These are phyloP conservation scores for Eucera pruinosa DNA, from an alignment of 2,888 invertebrate species.

Conservation along the genomic window DNA sequence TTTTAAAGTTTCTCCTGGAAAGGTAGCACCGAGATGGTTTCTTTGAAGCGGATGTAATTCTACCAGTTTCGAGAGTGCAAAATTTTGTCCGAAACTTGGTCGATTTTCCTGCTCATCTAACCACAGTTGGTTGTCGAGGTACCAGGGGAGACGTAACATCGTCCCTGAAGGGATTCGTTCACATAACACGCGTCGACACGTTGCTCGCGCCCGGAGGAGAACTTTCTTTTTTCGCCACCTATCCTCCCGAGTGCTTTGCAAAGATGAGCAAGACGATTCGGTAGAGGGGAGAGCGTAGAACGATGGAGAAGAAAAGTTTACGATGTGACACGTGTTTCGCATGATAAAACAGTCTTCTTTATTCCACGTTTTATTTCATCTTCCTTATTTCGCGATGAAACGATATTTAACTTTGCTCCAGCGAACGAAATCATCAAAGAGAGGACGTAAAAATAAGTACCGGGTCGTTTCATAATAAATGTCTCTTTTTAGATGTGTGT, in stretches of 20 bases:
- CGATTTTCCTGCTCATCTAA: slow-evolving; percentile 12
- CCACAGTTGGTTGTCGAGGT: neutral
- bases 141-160: slow-evolving; percentile 8
- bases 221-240: slow-evolving; percentile 46
- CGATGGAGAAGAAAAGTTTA: slow-evolving; percentile 70
- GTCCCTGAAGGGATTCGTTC: slow-evolving; percentile 38
- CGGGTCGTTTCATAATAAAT: too few species aligned
- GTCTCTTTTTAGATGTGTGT: too few species aligned
- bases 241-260: slow-evolving; percentile 52
- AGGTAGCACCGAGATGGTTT: neutral
- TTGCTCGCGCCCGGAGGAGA: slow-evolving; percentile 24
- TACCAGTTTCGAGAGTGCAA: neutral
- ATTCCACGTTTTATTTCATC: slow-evolving; percentile 40
- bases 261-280: slow-evolving; percentile 55
- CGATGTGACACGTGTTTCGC: slow-evolving; percentile 76
- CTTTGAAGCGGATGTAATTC: neutral
- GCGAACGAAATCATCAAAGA: neutral
- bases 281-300: slow-evolving; percentile 24
- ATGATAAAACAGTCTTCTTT: slow-evolving; percentile 64
- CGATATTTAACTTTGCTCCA: neutral
- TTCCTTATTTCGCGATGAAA: neutral
- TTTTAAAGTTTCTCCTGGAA: neutral
- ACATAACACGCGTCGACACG: slow-evolving; percentile 51
- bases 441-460: too few species aligned
- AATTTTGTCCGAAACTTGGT: slow-evolving; percentile 3